Evolutionary conservation across 2,113 vertebrate genomes (phyloP).

Genomic region (Thermophis baileyi): DNA sequence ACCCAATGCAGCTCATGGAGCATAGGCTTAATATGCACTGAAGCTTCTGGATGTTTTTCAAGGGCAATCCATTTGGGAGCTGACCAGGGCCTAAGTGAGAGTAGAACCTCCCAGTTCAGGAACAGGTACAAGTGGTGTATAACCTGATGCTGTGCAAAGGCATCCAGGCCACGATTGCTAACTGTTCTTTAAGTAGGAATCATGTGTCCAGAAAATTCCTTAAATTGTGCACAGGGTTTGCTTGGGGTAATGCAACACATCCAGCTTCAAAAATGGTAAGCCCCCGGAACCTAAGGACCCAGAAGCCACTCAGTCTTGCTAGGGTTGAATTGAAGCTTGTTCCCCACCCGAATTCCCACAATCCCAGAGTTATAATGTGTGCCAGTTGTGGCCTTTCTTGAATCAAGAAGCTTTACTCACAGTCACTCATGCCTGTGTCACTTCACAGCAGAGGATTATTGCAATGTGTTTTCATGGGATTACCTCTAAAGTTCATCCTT

Average conservation of each 20-base stretch:
- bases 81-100: too few species aligned
- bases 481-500: not conserved
- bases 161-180: too few species aligned
- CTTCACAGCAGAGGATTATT: not conserved
- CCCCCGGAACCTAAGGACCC: not conserved
- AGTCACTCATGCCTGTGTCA: not conserved
- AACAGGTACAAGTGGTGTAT: too few species aligned
- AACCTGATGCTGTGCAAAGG: too few species aligned
- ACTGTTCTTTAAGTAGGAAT: too few species aligned
- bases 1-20: not conserved
- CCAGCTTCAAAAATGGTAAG: not conserved
- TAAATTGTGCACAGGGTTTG: not conserved
- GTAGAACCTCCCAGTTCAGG: too few species aligned
- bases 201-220: not conserved
- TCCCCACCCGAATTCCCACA: not conserved
- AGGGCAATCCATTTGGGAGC: too few species aligned
- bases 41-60: not conserved
- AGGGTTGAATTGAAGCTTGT: not conserved
- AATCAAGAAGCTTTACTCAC: not conserved
- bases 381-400: not conserved
- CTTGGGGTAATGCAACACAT: not conserved
- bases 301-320: not conserved
- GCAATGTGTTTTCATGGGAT: not conserved
- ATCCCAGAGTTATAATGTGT: not conserved
- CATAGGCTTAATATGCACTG: not conserved